Evolutionary conservation across 1,140 invertebrate species (phyloP), one percentile per base, ranked within the genome.

Genomic region (Pararge aegeria): DNA sequence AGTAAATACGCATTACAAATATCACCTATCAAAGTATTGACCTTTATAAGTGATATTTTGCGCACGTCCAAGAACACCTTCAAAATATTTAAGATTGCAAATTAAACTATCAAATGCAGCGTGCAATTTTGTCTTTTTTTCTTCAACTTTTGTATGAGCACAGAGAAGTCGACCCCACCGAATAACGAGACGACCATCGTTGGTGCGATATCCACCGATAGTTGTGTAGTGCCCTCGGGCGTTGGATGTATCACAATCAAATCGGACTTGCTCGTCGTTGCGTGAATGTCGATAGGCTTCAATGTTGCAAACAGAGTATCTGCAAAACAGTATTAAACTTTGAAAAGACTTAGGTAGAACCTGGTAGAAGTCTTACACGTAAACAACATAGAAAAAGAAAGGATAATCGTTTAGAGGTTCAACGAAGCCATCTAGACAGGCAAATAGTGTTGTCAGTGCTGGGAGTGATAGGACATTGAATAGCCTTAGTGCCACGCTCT

Each of bases 71-170:
- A 2, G 2, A n/a, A 3, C 10, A 37, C n/a, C 10, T 4, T 12
- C 4, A 37, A 4, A 12, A 2, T 5, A 37, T 37, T n/a, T 2
- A 37, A 4, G 7, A 7, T 24, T 4, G 24, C 5, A 46, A 19
- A 46, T 46, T 63, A 68, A 7, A 61, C 46, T 9, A 68, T 49
- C 20, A 75, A 42, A 40, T 73, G 52, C 16, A 75, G 20, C 0
- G 73, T 75, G 2, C 64, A 30, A 55, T 72, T 72, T 48, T 62
- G 57, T 16, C 60, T 70, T 6, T 24, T 27, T 15, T 37, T 18
- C 15, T 58, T 61, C 27, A 75, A 52, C 55, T 64, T 73, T 27
- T 56, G 40, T 40, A 65, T 38, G 16, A 65, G 53, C 19, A 52
- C 0, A 6, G 53, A 24, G 1, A 65, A 56, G 18, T 65, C 49